phyloP scores from a whole-genome alignment of 2,113 vertebrate genomes.

The human (Homo sapiens) region DNA sequence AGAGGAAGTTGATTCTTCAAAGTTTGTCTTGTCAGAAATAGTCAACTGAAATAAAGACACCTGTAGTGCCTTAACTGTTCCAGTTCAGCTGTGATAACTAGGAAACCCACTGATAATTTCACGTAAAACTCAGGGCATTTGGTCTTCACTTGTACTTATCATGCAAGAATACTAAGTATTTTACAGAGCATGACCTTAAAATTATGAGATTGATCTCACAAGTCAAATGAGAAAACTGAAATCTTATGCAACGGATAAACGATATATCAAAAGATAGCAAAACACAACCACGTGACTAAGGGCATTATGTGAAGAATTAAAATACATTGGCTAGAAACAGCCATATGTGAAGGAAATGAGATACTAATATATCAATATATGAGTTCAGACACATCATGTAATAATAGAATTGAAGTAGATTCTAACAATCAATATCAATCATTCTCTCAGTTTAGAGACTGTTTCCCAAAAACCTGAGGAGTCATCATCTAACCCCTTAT shows the following conservation, averaged over 20 bases:
- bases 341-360: slow-evolving; percentile 25
- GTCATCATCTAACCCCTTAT: background rate
- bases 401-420: background rate
- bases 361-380: background rate
- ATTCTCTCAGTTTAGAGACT: background rate
- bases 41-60: background rate
- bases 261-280: background rate
- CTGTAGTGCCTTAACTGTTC: background rate
- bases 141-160: background rate
- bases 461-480: background rate
- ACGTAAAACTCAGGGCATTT: background rate
- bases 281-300: background rate
- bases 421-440: background rate
- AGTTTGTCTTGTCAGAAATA: slow-evolving; percentile 7
- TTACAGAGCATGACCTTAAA: slow-evolving; percentile 33
- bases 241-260: background rate
- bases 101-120: background rate
- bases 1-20: background rate
- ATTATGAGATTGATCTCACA: background rate
- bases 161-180: background rate
- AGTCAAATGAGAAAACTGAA: slow-evolving; percentile 21
- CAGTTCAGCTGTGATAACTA: background rate
- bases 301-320: background rate
- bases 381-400: background rate
- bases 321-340: background rate